Conservation (phyloP, 2,797 vertebrate species). For the Coendou prehensilis region DNA sequence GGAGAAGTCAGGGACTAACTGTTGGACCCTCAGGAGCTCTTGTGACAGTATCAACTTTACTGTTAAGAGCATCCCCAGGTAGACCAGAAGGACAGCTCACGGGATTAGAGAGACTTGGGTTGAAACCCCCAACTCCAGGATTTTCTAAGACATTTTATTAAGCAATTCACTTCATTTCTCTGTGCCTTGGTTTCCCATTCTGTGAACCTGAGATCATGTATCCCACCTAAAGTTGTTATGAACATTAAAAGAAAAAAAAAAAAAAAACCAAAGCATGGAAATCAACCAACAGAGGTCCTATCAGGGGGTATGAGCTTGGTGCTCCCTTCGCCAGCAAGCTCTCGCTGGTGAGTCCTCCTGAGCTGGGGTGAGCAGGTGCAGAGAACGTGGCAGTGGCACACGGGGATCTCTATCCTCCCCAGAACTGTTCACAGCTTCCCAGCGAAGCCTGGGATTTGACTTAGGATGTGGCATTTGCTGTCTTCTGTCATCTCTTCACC, state of each 20-base stretch:
- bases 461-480: neutral
- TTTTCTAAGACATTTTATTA: too few relatives aligned
- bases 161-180: neutral
- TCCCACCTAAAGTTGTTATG: neutral
- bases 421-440: neutral
- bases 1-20: neutral
- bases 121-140: neutral
- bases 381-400: too few relatives aligned
- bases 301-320: rapidly evolving
- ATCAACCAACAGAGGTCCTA: too few relatives aligned
- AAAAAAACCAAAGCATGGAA: neutral
- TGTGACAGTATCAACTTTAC: neutral
- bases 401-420: too few relatives aligned
- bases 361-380: neutral
- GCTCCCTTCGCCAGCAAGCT: neutral
- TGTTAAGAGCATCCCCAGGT: neutral
- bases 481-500: neutral
- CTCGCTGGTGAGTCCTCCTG: neutral
- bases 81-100: neutral
- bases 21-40: neutral
- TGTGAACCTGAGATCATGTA: neutral
- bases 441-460: neutral
- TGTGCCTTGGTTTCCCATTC: neutral
- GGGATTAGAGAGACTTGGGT: neutral
- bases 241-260: neutral